Evolutionary conservation across 92 coral and sea anemone species (phyloP), one percentile per base, ranked within the genome.

Genomic region (Palythoa grandiflora): DNA sequence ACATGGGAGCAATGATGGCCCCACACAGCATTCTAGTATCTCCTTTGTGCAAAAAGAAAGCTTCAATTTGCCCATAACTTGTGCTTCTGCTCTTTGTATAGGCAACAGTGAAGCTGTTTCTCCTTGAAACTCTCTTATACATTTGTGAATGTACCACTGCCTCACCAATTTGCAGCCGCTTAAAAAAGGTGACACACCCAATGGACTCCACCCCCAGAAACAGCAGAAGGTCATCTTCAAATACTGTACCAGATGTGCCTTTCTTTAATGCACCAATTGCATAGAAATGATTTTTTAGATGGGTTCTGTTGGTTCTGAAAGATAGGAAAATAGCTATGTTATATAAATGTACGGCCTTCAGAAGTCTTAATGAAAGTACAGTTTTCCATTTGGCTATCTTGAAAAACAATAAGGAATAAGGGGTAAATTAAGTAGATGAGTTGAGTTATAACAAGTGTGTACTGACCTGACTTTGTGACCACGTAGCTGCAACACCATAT

Each of bases 301-400:
- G 91, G 39, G 87, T 81, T 83, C 83, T 88, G 87, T 88, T 88
- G 51, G 83, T 81, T 65, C 91, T 88, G 35, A 55, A 88, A 73
- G 80, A 74, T 44, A 68, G 74, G 74, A 68, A 68, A 68, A 68
- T 68, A 68, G 74, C 74, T 28, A 68, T 57, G 8, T 55, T 55
- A 57, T 68, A 28, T 66, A 68, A 68, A 68, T 9, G 28, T 68
- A 68, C 35, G 74, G 35, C 40, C 74, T 36, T 68, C 74, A 68
- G 74, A 68, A 36, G 47, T 28, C 44, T 68, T 7, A 36, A 68
- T 35, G 74, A 68, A 68, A 21, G 7, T 68, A 7, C 74, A 68
- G 35, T 63, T 68, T 28, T 36, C 71, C 71, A 65, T 65, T 19
- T 68, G 74, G 74, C 74, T 19, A 68, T 35, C 47, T 68, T 68